These are phyloP conservation scores for Tiaroga cobitis DNA, from an alignment of 2,797 vertebrate species.

Conservation along the genomic window DNA sequence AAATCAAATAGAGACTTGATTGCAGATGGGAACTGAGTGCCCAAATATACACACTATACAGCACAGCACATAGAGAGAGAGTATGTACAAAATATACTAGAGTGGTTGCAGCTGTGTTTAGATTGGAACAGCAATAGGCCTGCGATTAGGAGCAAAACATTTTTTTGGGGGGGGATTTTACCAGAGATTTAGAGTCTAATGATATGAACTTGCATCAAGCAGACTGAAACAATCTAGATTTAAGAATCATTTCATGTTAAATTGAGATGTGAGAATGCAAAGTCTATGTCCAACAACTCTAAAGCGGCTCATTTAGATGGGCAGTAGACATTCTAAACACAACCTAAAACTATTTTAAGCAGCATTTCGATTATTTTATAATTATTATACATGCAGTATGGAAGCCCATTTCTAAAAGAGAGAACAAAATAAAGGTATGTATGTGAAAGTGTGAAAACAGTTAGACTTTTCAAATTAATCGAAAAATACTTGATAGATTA, in stretches of 20 bases:
- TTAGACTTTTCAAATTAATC: not conserved
- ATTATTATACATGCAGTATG: not conserved
- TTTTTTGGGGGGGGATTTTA: not conserved
- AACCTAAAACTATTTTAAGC: not conserved
- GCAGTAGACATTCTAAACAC: not conserved
- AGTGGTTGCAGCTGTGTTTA: not conserved
- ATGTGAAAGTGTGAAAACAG: not conserved
- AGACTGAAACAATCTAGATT: not conserved
- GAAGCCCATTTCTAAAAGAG: not conserved
- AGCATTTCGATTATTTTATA: not conserved
- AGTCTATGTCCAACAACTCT: not conserved
- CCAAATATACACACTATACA: not conserved
- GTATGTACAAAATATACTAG: not conserved
- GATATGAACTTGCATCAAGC: not conserved
- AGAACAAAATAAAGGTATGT: not conserved
- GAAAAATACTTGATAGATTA: not conserved
- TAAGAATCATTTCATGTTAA: not conserved
- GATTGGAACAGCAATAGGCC: not conserved
- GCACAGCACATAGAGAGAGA: not conserved
- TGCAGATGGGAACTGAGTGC: not conserved
- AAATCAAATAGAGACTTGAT: slow-evolving; percentile 11
- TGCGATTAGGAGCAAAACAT: not conserved
- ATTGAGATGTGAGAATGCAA: not conserved
- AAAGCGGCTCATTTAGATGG: not conserved
- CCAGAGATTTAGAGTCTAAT: not conserved